phyloP scores from a whole-genome alignment of 2,113 vertebrate species.

The Sciurus niger region DNA sequence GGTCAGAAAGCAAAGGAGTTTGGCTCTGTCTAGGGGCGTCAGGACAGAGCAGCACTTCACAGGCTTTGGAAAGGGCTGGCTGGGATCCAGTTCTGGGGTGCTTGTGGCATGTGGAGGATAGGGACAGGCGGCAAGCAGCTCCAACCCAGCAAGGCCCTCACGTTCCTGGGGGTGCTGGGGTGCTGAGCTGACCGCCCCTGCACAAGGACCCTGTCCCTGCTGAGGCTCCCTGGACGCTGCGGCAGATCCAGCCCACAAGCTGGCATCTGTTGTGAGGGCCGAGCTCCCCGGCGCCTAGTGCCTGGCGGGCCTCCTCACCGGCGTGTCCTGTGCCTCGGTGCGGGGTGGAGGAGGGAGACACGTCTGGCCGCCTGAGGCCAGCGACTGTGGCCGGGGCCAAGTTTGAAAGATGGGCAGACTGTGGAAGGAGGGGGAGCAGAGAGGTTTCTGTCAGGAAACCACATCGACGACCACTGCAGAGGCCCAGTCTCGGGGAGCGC shows the following conservation, averaged over 20 bases:
- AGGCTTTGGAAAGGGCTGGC: too few species aligned
- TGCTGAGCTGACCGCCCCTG: background rate
- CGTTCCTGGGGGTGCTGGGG: too few species aligned
- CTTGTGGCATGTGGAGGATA: too few species aligned
- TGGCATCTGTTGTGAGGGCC: background rate
- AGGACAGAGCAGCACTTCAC: too few species aligned
- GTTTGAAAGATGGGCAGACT: background rate
- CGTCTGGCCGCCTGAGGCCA: background rate
- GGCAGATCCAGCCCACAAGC: too few species aligned
- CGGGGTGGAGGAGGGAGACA: background rate
- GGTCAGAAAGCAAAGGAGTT: background rate
- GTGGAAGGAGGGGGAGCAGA: background rate
- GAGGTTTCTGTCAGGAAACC: background rate
- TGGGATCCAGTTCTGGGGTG: background rate
- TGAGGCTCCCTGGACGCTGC: too few species aligned
- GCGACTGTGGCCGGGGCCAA: background rate
- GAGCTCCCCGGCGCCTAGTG: background rate
- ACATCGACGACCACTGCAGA: too few species aligned
- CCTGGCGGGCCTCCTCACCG: too few species aligned
- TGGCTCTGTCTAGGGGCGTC: too few species aligned
- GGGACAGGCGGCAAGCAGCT: background rate
- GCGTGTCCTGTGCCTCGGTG: too few species aligned
- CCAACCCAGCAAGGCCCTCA: rapidly evolving
- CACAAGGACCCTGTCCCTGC: background rate
- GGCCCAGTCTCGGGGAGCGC: too few species aligned